phyloP scores from a whole-genome alignment of 1,140 invertebrate genomes.

The Drosophila fuyamai region DNA sequence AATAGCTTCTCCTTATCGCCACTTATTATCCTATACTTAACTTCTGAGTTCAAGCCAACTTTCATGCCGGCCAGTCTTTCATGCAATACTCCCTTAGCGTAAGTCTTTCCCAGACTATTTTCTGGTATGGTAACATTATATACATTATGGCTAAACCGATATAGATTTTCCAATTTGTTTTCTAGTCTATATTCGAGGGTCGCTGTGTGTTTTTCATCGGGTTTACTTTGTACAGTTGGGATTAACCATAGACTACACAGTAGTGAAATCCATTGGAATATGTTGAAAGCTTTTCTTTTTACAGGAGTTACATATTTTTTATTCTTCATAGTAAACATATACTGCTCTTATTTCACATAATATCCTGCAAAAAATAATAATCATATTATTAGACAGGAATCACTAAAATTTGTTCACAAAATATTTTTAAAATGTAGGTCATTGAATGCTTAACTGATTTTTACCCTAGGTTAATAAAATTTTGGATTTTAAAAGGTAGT shows the following conservation, averaged over 20 bases:
- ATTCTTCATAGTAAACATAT: conserved; percentile 77
- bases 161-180: conserved; percentile 23
- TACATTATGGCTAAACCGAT: conserved; percentile 88
- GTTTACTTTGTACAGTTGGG: conserved; percentile 46
- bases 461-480: too few species aligned
- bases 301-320: conserved; percentile 72
- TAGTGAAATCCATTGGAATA: conserved; percentile 57
- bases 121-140: conserved; percentile 97
- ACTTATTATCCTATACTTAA: conserved; percentile 92
- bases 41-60: conserved; percentile 86
- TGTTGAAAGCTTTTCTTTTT: conserved; percentile 60
- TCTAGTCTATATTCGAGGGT: conserved; percentile 32
- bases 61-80: conserved; percentile 86
- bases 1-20: conserved; percentile 96
- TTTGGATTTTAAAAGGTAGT: too few species aligned
- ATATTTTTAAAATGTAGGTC: background rate
- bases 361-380: conserved; percentile 51
- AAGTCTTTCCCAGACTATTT: conserved; percentile 95
- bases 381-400: background rate
- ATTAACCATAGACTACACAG: conserved; percentile 55
- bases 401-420: background rate
- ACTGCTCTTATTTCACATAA: conserved; percentile 67
- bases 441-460: too few species aligned
- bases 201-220: conserved; percentile 12
- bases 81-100: conserved; percentile 86